A percentile compares a stretch with the other conserved stretches of the same genome.
These are phyloP conservation scores for Stegostoma tigrinum DNA, from an alignment of 2,113 vertebrate genomes.

Conservation along the genomic window DNA sequence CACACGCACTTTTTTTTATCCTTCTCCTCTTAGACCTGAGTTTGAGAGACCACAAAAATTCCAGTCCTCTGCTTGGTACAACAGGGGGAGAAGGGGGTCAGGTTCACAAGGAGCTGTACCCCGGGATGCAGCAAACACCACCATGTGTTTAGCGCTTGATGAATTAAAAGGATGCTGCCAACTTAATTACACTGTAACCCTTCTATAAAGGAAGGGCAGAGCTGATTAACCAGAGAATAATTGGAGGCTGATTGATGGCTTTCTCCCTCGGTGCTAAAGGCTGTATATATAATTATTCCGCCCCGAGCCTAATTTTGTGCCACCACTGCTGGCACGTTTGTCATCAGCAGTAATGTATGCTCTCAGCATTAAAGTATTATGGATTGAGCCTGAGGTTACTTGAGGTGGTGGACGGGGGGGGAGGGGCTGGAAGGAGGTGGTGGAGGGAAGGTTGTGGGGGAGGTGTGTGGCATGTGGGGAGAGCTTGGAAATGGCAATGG, in stretches of 20 bases:
- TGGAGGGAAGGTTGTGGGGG: too few species aligned
- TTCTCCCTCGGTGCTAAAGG: constrained; percentile 71
- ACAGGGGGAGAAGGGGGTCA: constrained; percentile 50
- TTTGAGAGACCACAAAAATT: constrained; percentile 2
- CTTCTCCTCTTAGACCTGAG: constrained; percentile 49
- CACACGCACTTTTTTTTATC: constrained; percentile 44
- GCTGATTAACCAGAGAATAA: constrained; percentile 84
- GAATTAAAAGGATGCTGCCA: constrained; percentile 84
- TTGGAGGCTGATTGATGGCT: constrained; percentile 79
- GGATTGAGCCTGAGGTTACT: constrained; percentile 58
- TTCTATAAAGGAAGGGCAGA: constrained; percentile 82
- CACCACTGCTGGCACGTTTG: constrained; percentile 70
- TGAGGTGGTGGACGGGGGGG: constrained; percentile 38
- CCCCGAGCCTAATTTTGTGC: constrained; percentile 73
- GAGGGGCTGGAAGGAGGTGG: neutral
- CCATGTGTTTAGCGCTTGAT: constrained; percentile 79
- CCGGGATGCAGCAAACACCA: constrained; percentile 61
- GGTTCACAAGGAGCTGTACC: constrained; percentile 61
- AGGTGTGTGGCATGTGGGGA: constrained; percentile 32
- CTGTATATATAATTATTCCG: constrained; percentile 84
- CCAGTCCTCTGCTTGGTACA: neutral
- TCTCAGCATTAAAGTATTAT: constrained; percentile 50
- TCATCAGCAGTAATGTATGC: constrained; percentile 64
- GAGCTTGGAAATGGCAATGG: constrained; percentile 58
- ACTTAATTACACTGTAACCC: constrained; percentile 86